phyloP scores from a whole-genome alignment of 2,113 vertebrate genomes.

The Ictalurus furcatus region DNA sequence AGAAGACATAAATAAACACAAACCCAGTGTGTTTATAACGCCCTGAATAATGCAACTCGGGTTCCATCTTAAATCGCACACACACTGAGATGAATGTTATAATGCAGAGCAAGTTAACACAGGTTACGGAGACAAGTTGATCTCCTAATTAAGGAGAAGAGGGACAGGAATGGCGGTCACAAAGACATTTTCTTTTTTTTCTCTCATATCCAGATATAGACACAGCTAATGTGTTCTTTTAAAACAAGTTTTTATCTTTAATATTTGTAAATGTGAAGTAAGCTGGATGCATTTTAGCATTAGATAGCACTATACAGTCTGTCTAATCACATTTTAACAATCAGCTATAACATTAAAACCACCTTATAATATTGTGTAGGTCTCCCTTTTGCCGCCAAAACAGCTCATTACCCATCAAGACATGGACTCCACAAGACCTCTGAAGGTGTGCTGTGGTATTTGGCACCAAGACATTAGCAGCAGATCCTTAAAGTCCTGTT shows the following conservation, averaged over 20 bases:
- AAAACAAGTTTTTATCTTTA: not conserved
- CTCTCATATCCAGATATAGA: not conserved
- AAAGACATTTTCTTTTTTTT: not conserved
- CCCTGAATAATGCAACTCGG: not conserved
- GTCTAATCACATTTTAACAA: not conserved
- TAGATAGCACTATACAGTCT: not conserved
- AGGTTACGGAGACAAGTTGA: not conserved
- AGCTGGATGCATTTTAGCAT: not conserved
- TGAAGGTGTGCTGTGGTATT: no score
- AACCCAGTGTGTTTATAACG: not conserved
- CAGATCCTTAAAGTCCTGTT: no score
- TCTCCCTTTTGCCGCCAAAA: no score
- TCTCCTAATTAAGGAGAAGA: not conserved
- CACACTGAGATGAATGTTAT: not conserved
- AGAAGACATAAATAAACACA: conserved; percentile 7
- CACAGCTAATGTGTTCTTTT: not conserved
- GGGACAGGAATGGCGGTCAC: not conserved
- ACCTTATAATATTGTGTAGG: no score
- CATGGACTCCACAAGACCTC: no score
- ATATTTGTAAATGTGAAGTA: not conserved
- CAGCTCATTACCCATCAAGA: no score
- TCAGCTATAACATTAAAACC: no score
- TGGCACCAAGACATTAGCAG: no score
- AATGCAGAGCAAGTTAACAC: conserved; percentile 22
- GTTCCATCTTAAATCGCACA: not conserved